Evolutionary conservation across 2,797 vertebrate species (phyloP).

Genomic region (Varecia variegata): DNA sequence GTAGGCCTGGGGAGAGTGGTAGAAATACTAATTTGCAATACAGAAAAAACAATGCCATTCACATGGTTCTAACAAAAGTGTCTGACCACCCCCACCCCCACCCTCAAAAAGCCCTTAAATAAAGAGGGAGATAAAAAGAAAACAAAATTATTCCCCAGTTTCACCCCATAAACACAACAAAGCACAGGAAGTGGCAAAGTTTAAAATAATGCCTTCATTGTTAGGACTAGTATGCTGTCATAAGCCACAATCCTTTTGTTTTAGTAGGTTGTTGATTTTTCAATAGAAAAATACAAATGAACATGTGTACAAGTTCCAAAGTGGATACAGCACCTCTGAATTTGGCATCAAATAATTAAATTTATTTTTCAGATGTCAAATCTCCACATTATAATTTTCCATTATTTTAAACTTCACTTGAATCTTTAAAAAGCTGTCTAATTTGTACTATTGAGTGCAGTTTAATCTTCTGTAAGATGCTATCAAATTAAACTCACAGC

Average conservation of each 20-base stretch:
- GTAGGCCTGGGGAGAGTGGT: constrained; percentile 81
- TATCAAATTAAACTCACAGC: constrained; percentile 63
- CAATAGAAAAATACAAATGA: constrained; percentile 60
- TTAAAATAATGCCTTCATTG: constrained; percentile 78
- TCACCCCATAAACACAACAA: constrained; percentile 64
- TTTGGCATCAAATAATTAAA: constrained; percentile 64
- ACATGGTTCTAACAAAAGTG: constrained; percentile 79
- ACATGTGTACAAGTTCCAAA: constrained; percentile 59
- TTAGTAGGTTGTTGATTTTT: constrained; percentile 47
- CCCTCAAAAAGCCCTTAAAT: constrained; percentile 70
- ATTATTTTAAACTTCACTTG: constrained; percentile 80
- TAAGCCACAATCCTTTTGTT: constrained; percentile 73
- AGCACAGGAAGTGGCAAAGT: constrained; percentile 77
- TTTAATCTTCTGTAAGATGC: constrained; percentile 56
- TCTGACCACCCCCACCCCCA: constrained; percentile 71
- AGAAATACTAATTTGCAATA: constrained; percentile 82
- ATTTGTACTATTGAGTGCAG: constrained; percentile 57
- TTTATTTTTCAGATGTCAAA: constrained; percentile 67
- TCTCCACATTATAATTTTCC: constrained; percentile 52
- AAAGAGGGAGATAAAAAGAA: constrained; percentile 71
- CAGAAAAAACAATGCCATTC: constrained; percentile 80
- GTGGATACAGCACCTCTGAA: constrained; percentile 49
- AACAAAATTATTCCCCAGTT: constrained; percentile 58
- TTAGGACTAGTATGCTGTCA: constrained; percentile 59
- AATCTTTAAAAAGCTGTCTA: constrained; percentile 66